Base-by-base conservation (phyloP, 1,140 invertebrate genomes). In the Brachionus rubens region DNA sequence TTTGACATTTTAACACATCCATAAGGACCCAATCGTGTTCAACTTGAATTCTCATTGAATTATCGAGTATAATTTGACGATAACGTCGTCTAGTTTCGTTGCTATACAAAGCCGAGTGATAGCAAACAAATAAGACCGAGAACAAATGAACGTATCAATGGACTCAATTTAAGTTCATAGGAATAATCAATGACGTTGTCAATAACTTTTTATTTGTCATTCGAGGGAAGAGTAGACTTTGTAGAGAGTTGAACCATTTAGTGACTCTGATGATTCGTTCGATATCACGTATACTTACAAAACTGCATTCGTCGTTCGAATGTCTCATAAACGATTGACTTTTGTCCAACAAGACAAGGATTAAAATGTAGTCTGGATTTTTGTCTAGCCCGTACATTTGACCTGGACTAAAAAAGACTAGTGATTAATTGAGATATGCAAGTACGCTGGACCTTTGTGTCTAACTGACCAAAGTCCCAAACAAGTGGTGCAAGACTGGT, bases 251-350 rank as follows among this genome's bases (percentile, higher is more conserved):
- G 12, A 62, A 30, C 81, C 80, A 80, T 26, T 56, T 59, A 14
- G 77, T 67, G 4, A 81, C 52, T 65, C 40, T 52, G 54, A 54
- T 78, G 56, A 80, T 79, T 16, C 82, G 50, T 19, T 82, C 80
- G 9, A 83, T 82, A 76, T 83, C 82, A 50, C 82, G 77, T 19
- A 83, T 76, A 67, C 81, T 82, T 6, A 83, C 82, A 79, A 83
- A 83, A 77, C 82, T 82, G 78, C 81, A 82, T 78, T 83, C 82
- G 77, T 83, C 81, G 79, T 82, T 12, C 6, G 5, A 24, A 36
- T 75, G 10, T 43, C 82, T 77, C 82, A 83, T 83, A 77, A 81
- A 83, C 6, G 79, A 78, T 77, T 83, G 82, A 46, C 80, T 81
- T 24, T 67, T 52, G 19, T 78, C 78, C 26, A 83, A 54, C 47